Evolutionary conservation across 2,888 invertebrate genomes (phyloP).

Genomic region (Taenaris catops): DNA sequence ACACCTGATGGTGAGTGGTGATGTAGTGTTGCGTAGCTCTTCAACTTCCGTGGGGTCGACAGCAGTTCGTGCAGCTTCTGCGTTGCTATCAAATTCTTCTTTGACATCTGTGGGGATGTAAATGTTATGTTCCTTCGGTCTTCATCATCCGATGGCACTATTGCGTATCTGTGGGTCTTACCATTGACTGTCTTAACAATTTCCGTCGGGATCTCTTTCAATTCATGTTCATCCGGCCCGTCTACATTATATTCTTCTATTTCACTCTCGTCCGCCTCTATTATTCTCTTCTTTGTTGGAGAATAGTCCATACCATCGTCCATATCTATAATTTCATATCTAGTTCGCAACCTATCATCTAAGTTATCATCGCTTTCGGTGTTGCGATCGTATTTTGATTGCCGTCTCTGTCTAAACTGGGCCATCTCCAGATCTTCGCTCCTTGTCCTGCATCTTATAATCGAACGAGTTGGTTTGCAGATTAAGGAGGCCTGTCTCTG

Average conservation of each 20-base stretch:
- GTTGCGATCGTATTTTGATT: slow-evolving; percentile 45
- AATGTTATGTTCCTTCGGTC: slow-evolving; percentile 66
- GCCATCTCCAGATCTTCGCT: slow-evolving; percentile 74
- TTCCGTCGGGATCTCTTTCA: slow-evolving; percentile 78
- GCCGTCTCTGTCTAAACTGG: slow-evolving; percentile 48
- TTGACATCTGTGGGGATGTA: slow-evolving; percentile 65
- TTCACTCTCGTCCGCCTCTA: slow-evolving; percentile 63
- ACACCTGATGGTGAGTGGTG: no score
- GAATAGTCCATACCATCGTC: slow-evolving; percentile 62
- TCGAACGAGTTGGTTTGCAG: slow-evolving; percentile 65
- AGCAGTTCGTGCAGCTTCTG: slow-evolving; percentile 87
- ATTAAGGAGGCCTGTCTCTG: slow-evolving; percentile 67
- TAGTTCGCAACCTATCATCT: slow-evolving; percentile 56
- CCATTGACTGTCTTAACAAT: slow-evolving; percentile 83
- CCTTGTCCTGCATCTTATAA: slow-evolving; percentile 49
- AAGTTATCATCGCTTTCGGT: slow-evolving; percentile 53
- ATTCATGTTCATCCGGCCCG: slow-evolving; percentile 67
- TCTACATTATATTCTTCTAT: slow-evolving; percentile 79
- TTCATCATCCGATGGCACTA: slow-evolving; percentile 79
- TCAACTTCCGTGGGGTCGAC: slow-evolving; percentile 84
- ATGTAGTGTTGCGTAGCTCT: slow-evolving; percentile 67
- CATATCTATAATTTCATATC: slow-evolving; percentile 78
- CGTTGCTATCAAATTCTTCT: slow-evolving; percentile 84
- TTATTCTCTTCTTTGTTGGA: slow-evolving; percentile 69
- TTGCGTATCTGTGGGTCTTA: slow-evolving; percentile 77